Percentiles rank a stretch among this genome's conserved stretches.
These are phyloP conservation scores for Phrynocephalus forsythii DNA, from an alignment of 2,797 vertebrate species.

Conservation along the genomic window DNA sequence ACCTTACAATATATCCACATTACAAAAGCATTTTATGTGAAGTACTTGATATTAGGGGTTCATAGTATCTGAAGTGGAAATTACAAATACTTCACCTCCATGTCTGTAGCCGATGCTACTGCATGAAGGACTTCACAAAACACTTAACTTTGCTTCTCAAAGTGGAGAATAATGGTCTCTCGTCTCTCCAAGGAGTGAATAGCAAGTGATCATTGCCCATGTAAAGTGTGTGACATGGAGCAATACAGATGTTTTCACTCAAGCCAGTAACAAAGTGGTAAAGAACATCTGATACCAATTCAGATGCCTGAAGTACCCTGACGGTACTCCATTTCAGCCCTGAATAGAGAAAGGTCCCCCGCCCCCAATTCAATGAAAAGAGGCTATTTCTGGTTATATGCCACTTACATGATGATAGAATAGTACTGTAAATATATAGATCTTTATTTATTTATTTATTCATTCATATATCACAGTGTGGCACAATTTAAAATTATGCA, in stretches of 20 bases:
- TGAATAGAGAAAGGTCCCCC: neutral
- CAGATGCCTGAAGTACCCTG: conserved; percentile 16
- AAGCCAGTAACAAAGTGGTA: conserved; percentile 29
- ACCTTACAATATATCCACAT: too few relatives aligned
- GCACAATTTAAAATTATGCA: too few relatives aligned
- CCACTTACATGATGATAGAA: too few relatives aligned
- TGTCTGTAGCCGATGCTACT: conserved; percentile 17
- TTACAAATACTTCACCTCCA: conserved; percentile 47
- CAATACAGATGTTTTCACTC: conserved; percentile 39
- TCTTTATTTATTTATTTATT: neutral
- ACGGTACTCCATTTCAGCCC: neutral
- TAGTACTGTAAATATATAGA: neutral
- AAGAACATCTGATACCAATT: conserved; percentile 32
- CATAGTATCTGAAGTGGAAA: conserved; percentile 55
- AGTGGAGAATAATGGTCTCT: conserved; percentile 49
- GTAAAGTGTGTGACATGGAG: conserved; percentile 27
- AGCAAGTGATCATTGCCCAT: conserved; percentile 41
- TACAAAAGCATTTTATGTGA: neutral
- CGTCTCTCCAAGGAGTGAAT: conserved; percentile 45
- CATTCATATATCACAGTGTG: too few relatives aligned
- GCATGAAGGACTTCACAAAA: conserved; percentile 52
- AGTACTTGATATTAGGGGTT: conserved; percentile 42
- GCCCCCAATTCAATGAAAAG: neutral
- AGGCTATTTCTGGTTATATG: neutral
- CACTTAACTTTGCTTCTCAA: conserved; percentile 59